Percentiles rank a stretch among this genome's conserved stretches.
phyloP scores from a whole-genome alignment of 2,797 vertebrate genomes.

The Epinephelus malabaricus region DNA sequence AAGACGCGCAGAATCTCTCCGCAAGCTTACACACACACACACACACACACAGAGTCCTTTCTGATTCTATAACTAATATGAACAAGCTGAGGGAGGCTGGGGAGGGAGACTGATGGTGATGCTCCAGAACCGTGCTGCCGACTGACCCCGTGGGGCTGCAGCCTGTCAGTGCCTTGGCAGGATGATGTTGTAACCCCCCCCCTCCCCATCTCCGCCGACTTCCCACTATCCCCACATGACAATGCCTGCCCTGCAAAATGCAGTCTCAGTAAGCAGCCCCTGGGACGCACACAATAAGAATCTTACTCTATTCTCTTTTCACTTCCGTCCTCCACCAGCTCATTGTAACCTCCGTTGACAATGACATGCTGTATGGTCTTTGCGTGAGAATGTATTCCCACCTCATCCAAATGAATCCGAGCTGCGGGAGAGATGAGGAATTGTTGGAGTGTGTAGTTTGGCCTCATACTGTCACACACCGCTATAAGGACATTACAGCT shows the following conservation, averaged over 20 bases:
- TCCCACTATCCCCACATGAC: conserved; percentile 48
- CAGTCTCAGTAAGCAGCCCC: conserved; percentile 40
- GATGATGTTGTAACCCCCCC: conserved; percentile 47
- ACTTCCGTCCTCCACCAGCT: conserved; percentile 28
- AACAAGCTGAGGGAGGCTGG: conserved; percentile 23
- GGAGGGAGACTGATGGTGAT: conserved; percentile 49
- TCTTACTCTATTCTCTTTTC: conserved; percentile 40
- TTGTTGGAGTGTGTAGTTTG: conserved; percentile 47
- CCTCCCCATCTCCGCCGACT: background rate
- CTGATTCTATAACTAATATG: conserved; percentile 46
- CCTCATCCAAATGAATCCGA: conserved; percentile 43
- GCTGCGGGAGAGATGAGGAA: conserved; percentile 28
- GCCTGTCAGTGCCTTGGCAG: conserved; percentile 65
- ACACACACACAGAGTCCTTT: background rate
- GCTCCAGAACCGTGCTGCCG: conserved; percentile 49
- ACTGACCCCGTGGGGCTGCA: conserved; percentile 67
- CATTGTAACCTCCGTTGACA: conserved; percentile 46
- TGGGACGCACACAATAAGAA: conserved; percentile 43
- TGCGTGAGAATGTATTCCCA: conserved; percentile 44
- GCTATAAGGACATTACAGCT: conserved; percentile 58
- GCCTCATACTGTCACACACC: conserved; percentile 68
- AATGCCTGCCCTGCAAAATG: conserved; percentile 40
- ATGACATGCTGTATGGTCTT: conserved; percentile 35
- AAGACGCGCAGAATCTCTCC: conserved; percentile 3
- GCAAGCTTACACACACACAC: background rate